Conservation (phyloP, 2,797 vertebrate species). For the Psittacula derbiana region DNA sequence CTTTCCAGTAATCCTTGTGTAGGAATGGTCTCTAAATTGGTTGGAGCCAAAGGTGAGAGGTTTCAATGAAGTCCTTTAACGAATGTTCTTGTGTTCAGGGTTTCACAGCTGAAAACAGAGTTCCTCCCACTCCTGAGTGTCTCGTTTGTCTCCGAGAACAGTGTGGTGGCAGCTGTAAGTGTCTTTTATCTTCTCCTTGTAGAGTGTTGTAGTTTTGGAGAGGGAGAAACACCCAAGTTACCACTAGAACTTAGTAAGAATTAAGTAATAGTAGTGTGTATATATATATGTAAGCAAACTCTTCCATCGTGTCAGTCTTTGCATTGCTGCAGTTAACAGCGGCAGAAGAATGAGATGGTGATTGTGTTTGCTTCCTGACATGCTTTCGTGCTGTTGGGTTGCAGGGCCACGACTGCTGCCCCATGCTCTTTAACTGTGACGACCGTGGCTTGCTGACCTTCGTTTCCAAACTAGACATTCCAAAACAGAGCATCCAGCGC, state of each 20-base stretch:
- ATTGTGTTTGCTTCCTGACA: rapidly evolving
- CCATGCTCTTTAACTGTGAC: slow-evolving; percentile 96
- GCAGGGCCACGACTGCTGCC: slow-evolving; percentile 98
- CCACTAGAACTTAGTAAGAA: neutral
- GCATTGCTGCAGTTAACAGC: neutral
- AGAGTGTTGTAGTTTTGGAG: neutral
- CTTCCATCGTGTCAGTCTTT: neutral
- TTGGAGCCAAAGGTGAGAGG: neutral
- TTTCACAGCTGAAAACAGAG: slow-evolving; percentile 95
- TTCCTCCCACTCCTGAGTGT: slow-evolving; percentile 96
- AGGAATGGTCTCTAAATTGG: neutral
- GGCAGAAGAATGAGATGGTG: neutral
- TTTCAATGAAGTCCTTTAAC: slow-evolving; percentile 39
- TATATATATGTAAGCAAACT: neutral
- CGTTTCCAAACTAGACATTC: slow-evolving; percentile 95
- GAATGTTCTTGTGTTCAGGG: slow-evolving; percentile 80
- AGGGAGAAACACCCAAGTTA: neutral
- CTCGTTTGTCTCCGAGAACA: slow-evolving; percentile 95
- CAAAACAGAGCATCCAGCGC: slow-evolving; percentile 97
- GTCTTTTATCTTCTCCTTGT: neutral
- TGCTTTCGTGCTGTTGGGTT: neutral
- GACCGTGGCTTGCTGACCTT: slow-evolving; percentile 91
- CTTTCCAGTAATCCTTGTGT: neutral
- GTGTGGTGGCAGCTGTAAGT: slow-evolving; percentile 95
- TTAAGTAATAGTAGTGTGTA: neutral